phyloP scores from a whole-genome alignment of 2,797 vertebrate species.

The Lateolabrax maculatus region DNA sequence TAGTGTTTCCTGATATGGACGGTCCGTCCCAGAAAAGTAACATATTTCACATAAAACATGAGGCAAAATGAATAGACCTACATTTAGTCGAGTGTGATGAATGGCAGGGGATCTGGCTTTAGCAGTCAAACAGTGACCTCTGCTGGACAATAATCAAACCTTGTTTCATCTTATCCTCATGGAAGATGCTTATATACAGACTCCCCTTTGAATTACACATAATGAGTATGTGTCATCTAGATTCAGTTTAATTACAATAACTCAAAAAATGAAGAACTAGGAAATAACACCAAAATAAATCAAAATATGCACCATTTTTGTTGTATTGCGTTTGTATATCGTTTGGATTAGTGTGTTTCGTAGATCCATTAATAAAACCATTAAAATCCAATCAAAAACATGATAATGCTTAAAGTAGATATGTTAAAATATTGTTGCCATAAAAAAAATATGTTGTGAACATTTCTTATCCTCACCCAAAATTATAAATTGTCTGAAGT shows the following conservation, averaged over 20 bases:
- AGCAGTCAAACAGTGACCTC: conserved; percentile 81
- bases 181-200: neutral
- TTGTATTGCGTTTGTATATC: neutral
- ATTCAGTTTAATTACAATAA: neutral
- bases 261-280: neutral
- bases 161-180: neutral
- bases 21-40: neutral
- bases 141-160: conserved; percentile 75
- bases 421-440: neutral
- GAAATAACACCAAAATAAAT: neutral
- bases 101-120: conserved; percentile 38
- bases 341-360: neutral
- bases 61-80: neutral
- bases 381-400: neutral
- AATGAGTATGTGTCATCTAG: neutral
- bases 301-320: neutral
- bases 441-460: neutral
- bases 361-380: neutral
- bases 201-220: neutral
- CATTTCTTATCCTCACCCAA: neutral
- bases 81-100: neutral
- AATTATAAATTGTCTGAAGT: neutral
- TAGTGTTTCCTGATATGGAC: neutral
- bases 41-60: conserved; percentile 1
- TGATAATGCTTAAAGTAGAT: neutral